phyloP scores from a whole-genome alignment of 2,113 vertebrate genomes.

The Apodemus speciosus region DNA sequence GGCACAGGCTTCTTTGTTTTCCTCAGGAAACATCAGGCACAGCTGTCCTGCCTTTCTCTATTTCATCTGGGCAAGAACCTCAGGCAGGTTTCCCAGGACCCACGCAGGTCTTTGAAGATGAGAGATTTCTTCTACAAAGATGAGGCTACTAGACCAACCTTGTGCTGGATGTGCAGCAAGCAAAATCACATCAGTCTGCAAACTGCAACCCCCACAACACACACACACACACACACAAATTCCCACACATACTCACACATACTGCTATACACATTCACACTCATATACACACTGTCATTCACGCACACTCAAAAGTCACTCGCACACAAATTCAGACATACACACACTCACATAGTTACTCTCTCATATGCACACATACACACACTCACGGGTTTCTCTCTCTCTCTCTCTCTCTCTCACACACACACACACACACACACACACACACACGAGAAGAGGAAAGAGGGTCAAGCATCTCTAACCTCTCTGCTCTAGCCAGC shows the following conservation, averaged over 20 bases:
- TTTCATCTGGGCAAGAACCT: constrained; percentile 57
- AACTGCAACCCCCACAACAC: not conserved
- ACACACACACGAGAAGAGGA: constrained; percentile 11
- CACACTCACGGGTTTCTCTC: too few species aligned
- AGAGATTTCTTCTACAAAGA: constrained; percentile 55
- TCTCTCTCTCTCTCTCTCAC: not conserved
- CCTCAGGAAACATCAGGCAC: constrained; percentile 58
- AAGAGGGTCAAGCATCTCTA: not conserved
- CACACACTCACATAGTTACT: not conserved
- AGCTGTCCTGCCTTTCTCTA: constrained; percentile 56
- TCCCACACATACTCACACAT: not conserved
- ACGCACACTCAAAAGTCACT: not conserved
- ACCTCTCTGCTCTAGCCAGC: not conserved
- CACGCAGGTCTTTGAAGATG: constrained; percentile 46
- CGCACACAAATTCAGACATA: not conserved
- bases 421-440: not conserved
- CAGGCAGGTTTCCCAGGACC: constrained; percentile 47
- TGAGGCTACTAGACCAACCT: not conserved
- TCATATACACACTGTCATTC: not conserved
- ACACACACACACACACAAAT: not conserved
- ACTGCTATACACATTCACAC: not conserved
- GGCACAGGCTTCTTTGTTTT: constrained; percentile 51
- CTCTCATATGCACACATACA: not conserved
- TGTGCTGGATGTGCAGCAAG: not conserved
- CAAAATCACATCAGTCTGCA: not conserved